Percentiles rank a stretch among this genome's conserved stretches.
Conservation (phyloP, 2,797 vertebrate species). For the Anomalospiza imberbis region DNA sequence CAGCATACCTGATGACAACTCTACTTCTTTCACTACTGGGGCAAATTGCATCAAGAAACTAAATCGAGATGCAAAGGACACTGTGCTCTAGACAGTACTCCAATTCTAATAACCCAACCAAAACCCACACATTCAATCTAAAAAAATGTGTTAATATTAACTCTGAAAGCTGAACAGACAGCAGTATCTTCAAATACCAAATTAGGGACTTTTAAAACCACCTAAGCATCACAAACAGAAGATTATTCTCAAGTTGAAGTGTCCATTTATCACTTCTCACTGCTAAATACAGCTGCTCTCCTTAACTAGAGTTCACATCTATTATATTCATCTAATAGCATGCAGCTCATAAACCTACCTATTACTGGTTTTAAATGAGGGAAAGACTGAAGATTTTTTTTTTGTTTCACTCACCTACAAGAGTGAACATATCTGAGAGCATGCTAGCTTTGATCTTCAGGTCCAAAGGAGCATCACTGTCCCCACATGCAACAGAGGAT, state of each 20-base stretch:
- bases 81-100: background rate
- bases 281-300: background rate
- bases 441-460: slow-evolving; percentile 99
- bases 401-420: slow-evolving; percentile 87
- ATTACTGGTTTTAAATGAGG: background rate
- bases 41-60: background rate
- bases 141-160: background rate
- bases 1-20: background rate
- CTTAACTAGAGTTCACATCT: background rate
- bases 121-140: background rate
- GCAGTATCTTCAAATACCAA: background rate
- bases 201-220: background rate
- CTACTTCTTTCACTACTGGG: background rate
- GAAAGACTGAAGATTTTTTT: background rate
- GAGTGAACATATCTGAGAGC: slow-evolving; percentile 98
- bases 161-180: background rate
- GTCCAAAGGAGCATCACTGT: slow-evolving; percentile 94
- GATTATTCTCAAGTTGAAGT: background rate
- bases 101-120: background rate
- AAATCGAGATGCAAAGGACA: background rate
- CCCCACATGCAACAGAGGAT: slow-evolving; percentile 36
- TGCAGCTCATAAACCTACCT: background rate
- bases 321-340: background rate
- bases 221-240: background rate
- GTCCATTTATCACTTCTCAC: background rate